Evolutionary conservation across 2,888 invertebrate species (phyloP).

Genomic region (Ennomos erosarius): DNA sequence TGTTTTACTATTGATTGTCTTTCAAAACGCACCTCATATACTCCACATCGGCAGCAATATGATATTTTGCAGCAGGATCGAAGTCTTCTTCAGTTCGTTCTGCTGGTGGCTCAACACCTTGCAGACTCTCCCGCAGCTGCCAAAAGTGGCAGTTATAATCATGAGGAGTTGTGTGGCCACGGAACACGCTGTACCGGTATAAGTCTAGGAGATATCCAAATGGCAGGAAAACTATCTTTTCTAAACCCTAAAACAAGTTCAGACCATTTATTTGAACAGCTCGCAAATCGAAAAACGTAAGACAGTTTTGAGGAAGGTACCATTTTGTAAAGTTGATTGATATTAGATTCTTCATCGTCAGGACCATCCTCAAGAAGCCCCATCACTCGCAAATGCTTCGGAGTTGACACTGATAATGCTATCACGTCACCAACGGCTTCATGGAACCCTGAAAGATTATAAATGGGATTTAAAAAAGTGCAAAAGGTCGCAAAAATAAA

Average conservation of each 20-base stretch:
- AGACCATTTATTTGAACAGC: background rate
- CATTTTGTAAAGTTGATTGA: conserved; percentile 88
- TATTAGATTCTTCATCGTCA: conserved; percentile 85
- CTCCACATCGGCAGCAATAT: conserved; percentile 87
- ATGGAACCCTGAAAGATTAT: conserved; percentile 85
- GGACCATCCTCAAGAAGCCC: conserved; percentile 86
- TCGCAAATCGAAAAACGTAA: too few relatives aligned
- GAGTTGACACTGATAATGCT: conserved; percentile 88
- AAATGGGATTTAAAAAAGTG: too few relatives aligned
- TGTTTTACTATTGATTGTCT: too few relatives aligned
- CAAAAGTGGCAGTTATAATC: conserved; percentile 89
- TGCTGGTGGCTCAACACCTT: conserved; percentile 87
- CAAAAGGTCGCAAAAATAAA: too few relatives aligned
- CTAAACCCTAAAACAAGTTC: conserved; percentile 80
- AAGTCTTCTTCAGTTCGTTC: conserved; percentile 86
- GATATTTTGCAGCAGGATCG: conserved; percentile 89
- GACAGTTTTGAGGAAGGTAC: conserved; percentile 55
- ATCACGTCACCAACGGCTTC: conserved; percentile 91
- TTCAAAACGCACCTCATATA: conserved; percentile 84
- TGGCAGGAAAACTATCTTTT: conserved; percentile 89
- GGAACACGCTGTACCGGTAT: conserved; percentile 89
- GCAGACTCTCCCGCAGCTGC: conserved; percentile 85
- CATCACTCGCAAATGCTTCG: conserved; percentile 89
- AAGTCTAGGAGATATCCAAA: conserved; percentile 89
- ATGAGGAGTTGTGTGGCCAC: conserved; percentile 83